Evolutionary conservation across 2,113 vertebrate genomes (phyloP), one percentile per base, ranked within the genome.

Genomic region (Eidolon helvum): DNA sequence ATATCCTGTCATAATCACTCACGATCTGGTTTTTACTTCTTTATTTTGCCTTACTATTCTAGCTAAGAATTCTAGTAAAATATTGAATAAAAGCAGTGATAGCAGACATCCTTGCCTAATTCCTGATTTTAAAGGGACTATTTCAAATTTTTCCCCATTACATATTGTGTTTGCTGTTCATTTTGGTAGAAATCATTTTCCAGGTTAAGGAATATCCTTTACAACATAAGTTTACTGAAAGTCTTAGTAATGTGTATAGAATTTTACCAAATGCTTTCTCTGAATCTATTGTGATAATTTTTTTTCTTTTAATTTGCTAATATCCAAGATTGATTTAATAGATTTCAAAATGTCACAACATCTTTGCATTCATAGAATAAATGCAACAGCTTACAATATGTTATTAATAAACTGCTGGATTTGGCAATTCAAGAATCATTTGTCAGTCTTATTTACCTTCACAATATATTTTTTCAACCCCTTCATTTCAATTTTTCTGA

Each of bases 301-400:
- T 91, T 91, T 89, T 68, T 40, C 35, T 57, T 91, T 85, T 75
- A 50, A 75, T 61, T 68, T 93, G 59, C 59, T 79, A 80, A 57
- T 96, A 91, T 68, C 94, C 90, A 48, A 19, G 35, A 48, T 68
- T n/a, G 40, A 93, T 19, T 87, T 87, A 78, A 28, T 75, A 50
- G 10, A 87, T 85, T 91, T 91, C 22, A 85, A 74, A 84, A 85
- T 57, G 16, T 71, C 40, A 79, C 19, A 95, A 0, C 5, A 91
- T 68, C 57, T 78, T 93, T 91, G 38, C 61, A 77, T 78, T 91
- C 79, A 53, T 68, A 22, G 50, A 88, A 68, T 78, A 83, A 87
- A 43, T 22, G 93, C 7, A n/a, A 30, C 1, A 75, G 43, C 4
- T 74, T 33, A 68, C n/a, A 86, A 68, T 63, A 40, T 84, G 50